phyloP scores from a whole-genome alignment of 2,797 vertebrate species.

The Enoplosus armatus region DNA sequence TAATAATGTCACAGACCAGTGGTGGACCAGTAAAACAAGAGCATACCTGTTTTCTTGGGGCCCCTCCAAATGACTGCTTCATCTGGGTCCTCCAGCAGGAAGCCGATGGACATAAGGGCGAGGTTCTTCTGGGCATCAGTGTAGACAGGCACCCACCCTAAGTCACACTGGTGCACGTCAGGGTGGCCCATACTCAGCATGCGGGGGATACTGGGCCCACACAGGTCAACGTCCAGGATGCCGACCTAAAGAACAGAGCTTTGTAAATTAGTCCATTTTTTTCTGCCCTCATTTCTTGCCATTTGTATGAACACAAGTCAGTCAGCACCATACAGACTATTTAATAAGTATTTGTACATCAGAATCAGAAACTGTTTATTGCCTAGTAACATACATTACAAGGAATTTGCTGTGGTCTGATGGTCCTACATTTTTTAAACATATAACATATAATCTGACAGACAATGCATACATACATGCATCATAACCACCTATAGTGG shows the following conservation, averaged over 20 bases:
- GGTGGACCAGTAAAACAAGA: background rate
- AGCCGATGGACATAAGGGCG: constrained; percentile 96
- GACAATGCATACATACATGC: no score
- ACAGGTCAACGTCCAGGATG: constrained; percentile 95
- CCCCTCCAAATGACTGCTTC: constrained; percentile 97
- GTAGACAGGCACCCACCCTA: constrained; percentile 95
- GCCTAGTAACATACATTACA: no score
- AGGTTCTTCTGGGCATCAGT: constrained; percentile 88
- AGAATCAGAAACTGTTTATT: no score
- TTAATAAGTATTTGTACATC: no score
- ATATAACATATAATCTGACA: no score
- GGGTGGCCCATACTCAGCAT: constrained; percentile 88
- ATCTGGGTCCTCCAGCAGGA: constrained; percentile 92
- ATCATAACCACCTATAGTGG: background rate
- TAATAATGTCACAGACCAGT: background rate
- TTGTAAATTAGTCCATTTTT: background rate
- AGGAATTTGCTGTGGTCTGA: no score
- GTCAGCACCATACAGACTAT: no score
- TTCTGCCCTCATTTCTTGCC: background rate
- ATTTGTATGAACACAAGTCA: background rate
- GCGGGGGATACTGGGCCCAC: constrained; percentile 95
- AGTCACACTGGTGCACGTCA: constrained; percentile 94
- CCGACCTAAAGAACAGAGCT: constrained; percentile 87
- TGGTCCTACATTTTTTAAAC: no score
- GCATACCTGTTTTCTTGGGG: constrained; percentile 93